Conservation (phyloP, 2,888 invertebrate species). For the Cylloceria caligata region DNA sequence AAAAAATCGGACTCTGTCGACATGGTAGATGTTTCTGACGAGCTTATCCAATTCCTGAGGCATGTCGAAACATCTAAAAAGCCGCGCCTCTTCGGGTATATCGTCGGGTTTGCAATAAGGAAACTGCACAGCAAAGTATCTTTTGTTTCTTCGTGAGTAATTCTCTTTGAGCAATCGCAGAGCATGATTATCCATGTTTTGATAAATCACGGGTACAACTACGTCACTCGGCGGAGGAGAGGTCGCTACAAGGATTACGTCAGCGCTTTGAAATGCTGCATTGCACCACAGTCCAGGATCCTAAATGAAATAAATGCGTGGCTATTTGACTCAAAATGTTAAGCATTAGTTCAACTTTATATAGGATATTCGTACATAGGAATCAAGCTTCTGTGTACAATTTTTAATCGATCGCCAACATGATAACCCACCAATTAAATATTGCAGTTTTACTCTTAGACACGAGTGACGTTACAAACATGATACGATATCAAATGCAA, state of each 20-base stretch:
- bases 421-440: too few species aligned
- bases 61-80: slow-evolving; percentile 77
- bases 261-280: slow-evolving; percentile 78
- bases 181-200: slow-evolving; percentile 78
- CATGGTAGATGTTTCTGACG: slow-evolving; percentile 77
- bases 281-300: slow-evolving; percentile 81
- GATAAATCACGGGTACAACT: slow-evolving; percentile 75
- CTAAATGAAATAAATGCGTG: slow-evolving; percentile 69
- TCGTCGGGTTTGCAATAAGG: slow-evolving; percentile 80
- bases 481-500: too few species aligned
- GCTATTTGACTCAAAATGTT: not conserved
- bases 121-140: slow-evolving; percentile 78
- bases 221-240: slow-evolving; percentile 76
- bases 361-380: too few species aligned
- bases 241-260: slow-evolving; percentile 79
- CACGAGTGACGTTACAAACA: too few species aligned
- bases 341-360: too few species aligned
- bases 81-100: slow-evolving; percentile 79
- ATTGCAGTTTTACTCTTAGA: too few species aligned
- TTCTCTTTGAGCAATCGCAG: slow-evolving; percentile 78
- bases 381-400: too few species aligned
- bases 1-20: slow-evolving; percentile 72
- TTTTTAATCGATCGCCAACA: too few species aligned
- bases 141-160: slow-evolving; percentile 75
- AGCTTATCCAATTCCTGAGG: slow-evolving; percentile 79